Evolutionary conservation across 2,888 invertebrate genomes (phyloP), one percentile per base, ranked within the genome.

Genomic region (Lottia scabra): DNA sequence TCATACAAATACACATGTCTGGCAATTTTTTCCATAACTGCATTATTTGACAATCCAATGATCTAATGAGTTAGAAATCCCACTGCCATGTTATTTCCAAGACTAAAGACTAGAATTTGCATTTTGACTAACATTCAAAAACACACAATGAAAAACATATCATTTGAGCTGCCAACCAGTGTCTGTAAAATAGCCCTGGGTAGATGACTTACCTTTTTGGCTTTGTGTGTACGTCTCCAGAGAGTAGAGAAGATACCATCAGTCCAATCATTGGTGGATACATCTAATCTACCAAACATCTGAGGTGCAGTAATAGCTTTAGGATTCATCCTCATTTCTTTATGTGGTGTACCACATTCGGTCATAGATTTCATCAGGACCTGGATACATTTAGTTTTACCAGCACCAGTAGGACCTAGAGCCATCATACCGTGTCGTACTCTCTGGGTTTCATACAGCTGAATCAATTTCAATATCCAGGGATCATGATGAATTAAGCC

Each of bases 201-300:
- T 12, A 48, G 27, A n/a, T 30, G 19, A 23, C 44, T n/a, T 64
- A 87, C 88, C 86, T 94, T 93, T 90, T 96, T 97, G 0, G 95
- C 91, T 90, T 96, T 97, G 16, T 97, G 92, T 0, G 98, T 98
- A 90, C 97, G 96, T 66, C 98, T 92, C 98, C 98, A 98, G 0
- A 98, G 91, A 0, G 98, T 96, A 0, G 98, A 97, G 90, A 98
- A 98, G 84, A 98, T 98, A 5, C 98, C 98, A 89, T 98, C 98
- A 0, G 98, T 98, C 98, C 98, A 98, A 87, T 98, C 98, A 87
- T 98, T 98, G 1, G 98, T 98, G 1, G 98, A 97, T 0, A 98
- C 98, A 87, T 98, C 98, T 30, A 98, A 91, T 45, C 97, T 93
- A 0, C 98, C 98, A 88, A 98, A 98, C 98, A 98, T 98, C 92